Base-by-base conservation (phyloP, 2,797 vertebrate species). In the Columba guinea region DNA sequence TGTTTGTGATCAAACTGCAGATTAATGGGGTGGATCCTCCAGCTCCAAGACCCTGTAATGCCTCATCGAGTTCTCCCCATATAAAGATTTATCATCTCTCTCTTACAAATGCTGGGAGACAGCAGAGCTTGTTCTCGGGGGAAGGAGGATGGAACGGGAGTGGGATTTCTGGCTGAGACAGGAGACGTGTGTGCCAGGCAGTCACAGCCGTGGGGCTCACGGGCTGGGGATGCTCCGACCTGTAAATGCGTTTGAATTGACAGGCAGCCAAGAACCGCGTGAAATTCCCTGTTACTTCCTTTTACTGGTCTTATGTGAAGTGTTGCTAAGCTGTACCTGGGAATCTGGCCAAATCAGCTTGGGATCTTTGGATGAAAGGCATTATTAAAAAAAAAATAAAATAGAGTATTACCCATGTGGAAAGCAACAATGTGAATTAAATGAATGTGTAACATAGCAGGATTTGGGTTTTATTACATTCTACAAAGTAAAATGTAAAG, bases 271-370 rank as follows among this genome's bases (percentile, higher is more conserved):
- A 87, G 82, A 95, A 84, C 69, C 4, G 51, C 0, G 0, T 73
- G 73, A 96, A 94, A 90, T 87, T 95, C 89, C 76, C 52, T 0
- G 2, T 86, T 81, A 94, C 87, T 96, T 95, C 91, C 82, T 94
- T 92, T 86, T 81, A 59, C 76, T 84, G 89, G 73, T 94, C 89
- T 93, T 92, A 73, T 65, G 73, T 82, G 87, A 83, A 95, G 68
- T 95, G 92, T 91, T 91, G 71, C 89, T 95, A 94, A 93, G 91
- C 89, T 92, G 65, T 95, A 91, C 82, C 87, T 93, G 91, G 93
- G 95, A 96, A 91, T 34, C 11, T 5, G 63, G 93, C 94, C 93
- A 94, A 96, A 94, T 95, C 95, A 93, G 83, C 83, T 94, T 96
- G 91, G 60, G 70, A 92, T 94, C 89, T 95, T 81, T 35, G 70